Percentiles rank a stretch among this genome's conserved stretches.
Evolutionary conservation across 2,888 invertebrate genomes (phyloP).

Genomic region (Deroplatys truncata): DNA sequence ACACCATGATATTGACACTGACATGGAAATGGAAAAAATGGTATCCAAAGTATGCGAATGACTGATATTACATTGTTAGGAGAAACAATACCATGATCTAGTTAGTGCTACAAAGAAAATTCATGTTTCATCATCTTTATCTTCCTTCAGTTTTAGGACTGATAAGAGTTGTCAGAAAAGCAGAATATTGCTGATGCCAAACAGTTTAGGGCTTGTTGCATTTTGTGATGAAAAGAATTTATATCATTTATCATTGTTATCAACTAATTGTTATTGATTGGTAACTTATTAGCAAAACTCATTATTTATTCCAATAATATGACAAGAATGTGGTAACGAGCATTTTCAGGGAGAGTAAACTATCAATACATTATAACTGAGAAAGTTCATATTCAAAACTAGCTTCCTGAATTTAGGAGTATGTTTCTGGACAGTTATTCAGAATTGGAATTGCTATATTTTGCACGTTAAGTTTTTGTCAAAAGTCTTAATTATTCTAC

Average conservation of each 20-base stretch:
- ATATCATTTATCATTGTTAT: neutral
- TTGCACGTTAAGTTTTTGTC: neutral
- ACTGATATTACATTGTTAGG: neutral
- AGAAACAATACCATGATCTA: neutral
- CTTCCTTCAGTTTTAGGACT: neutral
- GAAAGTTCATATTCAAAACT: neutral
- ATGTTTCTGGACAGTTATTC: neutral
- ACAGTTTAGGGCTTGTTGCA: neutral
- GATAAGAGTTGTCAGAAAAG: neutral
- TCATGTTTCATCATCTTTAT: neutral
- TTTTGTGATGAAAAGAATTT: neutral
- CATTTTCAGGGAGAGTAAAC: neutral
- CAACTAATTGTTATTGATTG: neutral
- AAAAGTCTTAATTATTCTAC: no score
- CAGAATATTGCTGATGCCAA: neutral
- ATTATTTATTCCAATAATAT: neutral
- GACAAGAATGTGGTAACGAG: neutral
- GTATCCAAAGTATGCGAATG: slow-evolving; percentile 63
- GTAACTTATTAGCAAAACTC: neutral
- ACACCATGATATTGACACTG: slow-evolving; percentile 53
- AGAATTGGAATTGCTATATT: neutral
- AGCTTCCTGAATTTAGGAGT: neutral
- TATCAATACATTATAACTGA: neutral
- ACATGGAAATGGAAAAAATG: slow-evolving; percentile 75
- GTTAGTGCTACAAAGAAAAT: neutral